A percentile compares a stretch with the other conserved stretches of the same genome.
Conservation (phyloP, 2,888 invertebrate species). For the Caenorhabditis angaria region DNA sequence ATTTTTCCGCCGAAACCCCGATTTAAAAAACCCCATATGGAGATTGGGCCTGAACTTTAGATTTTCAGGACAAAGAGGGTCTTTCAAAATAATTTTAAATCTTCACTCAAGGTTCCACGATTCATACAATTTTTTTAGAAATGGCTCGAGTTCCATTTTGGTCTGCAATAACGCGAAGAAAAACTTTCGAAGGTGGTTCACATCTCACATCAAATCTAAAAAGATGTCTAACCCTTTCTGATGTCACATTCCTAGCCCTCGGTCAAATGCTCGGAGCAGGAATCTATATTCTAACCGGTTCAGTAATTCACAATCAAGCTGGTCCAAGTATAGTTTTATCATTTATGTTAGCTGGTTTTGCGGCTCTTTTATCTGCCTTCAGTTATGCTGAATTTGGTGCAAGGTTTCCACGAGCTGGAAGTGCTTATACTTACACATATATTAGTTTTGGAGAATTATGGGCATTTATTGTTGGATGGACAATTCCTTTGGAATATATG, state of each 20-base stretch:
- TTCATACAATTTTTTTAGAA: no score
- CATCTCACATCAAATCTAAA: conserved; percentile 41
- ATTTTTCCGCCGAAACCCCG: no score
- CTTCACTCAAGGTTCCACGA: no score
- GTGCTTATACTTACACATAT: conserved; percentile 85
- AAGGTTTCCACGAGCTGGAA: conserved; percentile 83
- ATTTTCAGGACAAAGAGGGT: no score
- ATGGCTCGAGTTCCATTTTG: conserved; percentile 16
- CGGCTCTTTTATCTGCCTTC: conserved; percentile 83
- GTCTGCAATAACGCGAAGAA: conserved; percentile 29
- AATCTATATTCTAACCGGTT: conserved; percentile 85
- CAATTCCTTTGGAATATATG: conserved; percentile 79
- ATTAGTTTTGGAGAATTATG: conserved; percentile 93
- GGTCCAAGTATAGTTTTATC: conserved; percentile 88
- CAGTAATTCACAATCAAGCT: conserved; percentile 84
- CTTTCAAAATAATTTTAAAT: no score
- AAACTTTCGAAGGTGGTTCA: conserved; percentile 27
- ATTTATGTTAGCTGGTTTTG: conserved; percentile 84
- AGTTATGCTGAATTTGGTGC: conserved; percentile 77
- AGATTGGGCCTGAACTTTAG: no score
- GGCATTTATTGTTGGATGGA: conserved; percentile 81
- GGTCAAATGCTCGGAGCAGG: conserved; percentile 95
- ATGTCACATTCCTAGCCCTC: conserved; percentile 84
- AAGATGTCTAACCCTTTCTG: conserved; percentile 45
- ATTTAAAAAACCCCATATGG: no score